phyloP scores from a whole-genome alignment of 2,888 invertebrate genomes.

The Bellardia pandia region DNA sequence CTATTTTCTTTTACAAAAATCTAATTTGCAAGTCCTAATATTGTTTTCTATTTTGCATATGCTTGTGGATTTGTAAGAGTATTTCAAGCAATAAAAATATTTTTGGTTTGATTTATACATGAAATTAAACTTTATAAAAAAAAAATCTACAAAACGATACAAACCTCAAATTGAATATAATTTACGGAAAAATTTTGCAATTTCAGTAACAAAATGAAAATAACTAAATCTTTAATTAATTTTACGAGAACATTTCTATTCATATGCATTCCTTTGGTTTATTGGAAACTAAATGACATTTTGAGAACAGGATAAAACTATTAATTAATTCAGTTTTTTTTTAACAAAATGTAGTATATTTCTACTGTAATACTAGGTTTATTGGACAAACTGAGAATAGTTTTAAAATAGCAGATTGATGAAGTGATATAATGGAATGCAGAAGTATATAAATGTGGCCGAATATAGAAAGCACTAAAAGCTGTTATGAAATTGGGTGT shows the following conservation, averaged over 20 bases:
- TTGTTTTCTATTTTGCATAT: neutral
- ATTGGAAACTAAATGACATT: conserved; percentile 20
- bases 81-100: conserved; percentile 52
- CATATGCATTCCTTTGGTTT: conserved; percentile 9
- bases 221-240: conserved; percentile 16
- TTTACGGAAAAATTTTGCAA: conserved; percentile 1
- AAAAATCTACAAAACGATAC: conserved; percentile 8
- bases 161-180: conserved; percentile 31
- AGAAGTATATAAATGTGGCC: too few species aligned
- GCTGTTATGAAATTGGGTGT: too few species aligned
- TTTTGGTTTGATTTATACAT: conserved; percentile 55
- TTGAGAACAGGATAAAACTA: neutral
- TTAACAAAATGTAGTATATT: neutral
- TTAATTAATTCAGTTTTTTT: neutral
- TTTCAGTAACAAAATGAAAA: conserved; percentile 4
- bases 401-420: neutral
- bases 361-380: neutral
- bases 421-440: too few species aligned
- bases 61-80: neutral
- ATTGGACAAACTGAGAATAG: neutral
- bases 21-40: conserved; percentile 15
- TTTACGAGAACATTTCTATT: neutral
- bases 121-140: conserved; percentile 50
- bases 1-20: conserved; percentile 34
- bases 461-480: too few species aligned